Percentiles rank a stretch among this genome's conserved stretches.
These are phyloP conservation scores for Falco berigora DNA, from an alignment of 2,797 vertebrate species.

Conservation along the genomic window DNA sequence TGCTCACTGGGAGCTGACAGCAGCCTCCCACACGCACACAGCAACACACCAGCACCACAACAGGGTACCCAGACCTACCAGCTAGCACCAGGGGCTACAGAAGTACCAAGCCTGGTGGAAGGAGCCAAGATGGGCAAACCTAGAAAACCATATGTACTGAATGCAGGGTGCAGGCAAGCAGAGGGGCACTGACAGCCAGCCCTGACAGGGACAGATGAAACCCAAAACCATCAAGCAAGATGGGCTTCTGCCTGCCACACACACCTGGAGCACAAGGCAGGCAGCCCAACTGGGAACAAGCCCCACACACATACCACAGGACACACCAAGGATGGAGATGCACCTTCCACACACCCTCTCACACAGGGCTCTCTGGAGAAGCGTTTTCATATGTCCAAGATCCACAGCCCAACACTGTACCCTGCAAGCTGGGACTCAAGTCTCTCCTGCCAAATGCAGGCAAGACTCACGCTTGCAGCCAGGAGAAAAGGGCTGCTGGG, in stretches of 20 bases:
- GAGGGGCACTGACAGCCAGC: neutral
- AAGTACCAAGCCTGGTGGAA: neutral
- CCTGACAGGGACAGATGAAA: neutral
- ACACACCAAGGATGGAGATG: neutral
- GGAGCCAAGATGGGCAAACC: neutral
- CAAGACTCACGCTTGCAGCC: neutral
- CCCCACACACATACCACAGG: accelerated
- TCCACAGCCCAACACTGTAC: neutral
- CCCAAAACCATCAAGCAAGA: neutral
- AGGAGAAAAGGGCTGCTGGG: neutral
- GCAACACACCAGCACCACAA: too few relatives aligned
- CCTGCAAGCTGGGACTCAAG: neutral
- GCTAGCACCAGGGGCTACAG: neutral
- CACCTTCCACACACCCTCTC: neutral
- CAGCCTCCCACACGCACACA: neutral
- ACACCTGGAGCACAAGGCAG: accelerated
- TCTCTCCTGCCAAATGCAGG: neutral
- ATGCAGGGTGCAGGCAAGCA: neutral
- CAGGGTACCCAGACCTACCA: neutral
- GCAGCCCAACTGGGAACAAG: neutral
- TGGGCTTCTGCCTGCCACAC: neutral
- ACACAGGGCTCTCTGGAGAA: neutral
- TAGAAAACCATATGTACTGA: neutral
- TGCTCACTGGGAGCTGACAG: neutral
- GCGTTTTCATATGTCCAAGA: neutral